Evolutionary conservation across 2,113 vertebrate genomes (phyloP).

Genomic region (Colistium nudipinnis): DNA sequence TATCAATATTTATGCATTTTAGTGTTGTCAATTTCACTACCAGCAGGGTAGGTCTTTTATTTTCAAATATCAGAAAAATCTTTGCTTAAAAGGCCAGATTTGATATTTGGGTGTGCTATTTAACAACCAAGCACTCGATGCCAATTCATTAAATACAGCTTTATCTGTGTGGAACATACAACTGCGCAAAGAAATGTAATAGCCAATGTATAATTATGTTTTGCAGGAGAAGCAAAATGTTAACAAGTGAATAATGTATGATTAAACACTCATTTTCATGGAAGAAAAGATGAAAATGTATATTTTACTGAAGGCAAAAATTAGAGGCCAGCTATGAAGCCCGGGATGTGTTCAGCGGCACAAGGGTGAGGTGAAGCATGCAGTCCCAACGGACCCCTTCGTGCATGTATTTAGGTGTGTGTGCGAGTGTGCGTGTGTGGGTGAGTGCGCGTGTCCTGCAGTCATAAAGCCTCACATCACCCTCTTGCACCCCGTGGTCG

Average conservation of each 20-base stretch:
- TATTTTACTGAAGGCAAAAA: conserved; percentile 37
- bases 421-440: conserved; percentile 29
- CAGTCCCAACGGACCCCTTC: conserved; percentile 68
- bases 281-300: conserved; percentile 32
- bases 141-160: conserved; percentile 30
- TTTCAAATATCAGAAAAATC: conserved; percentile 70
- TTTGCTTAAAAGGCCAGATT: conserved; percentile 60
- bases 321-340: conserved; percentile 41
- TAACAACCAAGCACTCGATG: conserved; percentile 38
- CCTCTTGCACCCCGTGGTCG: conserved; percentile 75
- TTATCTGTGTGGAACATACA: conserved; percentile 38
- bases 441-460: conserved; percentile 64
- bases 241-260: not conserved
- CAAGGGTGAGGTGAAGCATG: conserved; percentile 76
- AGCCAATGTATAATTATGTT: conserved; percentile 40
- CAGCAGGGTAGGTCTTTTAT: conserved; percentile 61
- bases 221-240: not conserved
- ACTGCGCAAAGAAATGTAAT: conserved; percentile 30
- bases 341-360: conserved; percentile 63
- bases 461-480: conserved; percentile 84
- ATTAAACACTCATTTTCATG: conserved; percentile 3
- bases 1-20: conserved; percentile 77
- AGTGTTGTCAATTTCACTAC: conserved; percentile 62
- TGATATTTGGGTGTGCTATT: conserved; percentile 54
- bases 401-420: conserved; percentile 35